These are phyloP conservation scores for Troides oblongomaculatus DNA, from an alignment of 2,888 invertebrate species.

Conservation along the genomic window DNA sequence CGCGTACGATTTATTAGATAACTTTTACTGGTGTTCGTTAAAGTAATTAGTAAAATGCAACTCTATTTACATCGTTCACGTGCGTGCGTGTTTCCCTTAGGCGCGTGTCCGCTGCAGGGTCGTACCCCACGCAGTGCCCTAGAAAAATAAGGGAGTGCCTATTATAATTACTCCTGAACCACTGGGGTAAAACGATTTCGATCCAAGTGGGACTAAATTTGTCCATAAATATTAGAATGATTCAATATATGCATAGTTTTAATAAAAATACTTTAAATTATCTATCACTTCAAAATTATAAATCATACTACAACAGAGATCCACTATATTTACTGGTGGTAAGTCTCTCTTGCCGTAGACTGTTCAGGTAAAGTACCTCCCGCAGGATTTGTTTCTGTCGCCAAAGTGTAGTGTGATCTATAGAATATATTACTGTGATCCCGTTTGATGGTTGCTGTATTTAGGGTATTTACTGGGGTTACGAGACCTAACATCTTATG, in stretches of 20 bases:
- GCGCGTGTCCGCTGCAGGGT: conserved; percentile 54
- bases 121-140: conserved; percentile 52
- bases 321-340: too few relatives aligned
- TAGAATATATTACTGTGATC: too few relatives aligned
- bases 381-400: too few relatives aligned
- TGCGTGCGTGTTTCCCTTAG: conserved; percentile 46
- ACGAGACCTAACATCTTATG: too few relatives aligned
- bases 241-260: neutral
- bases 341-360: too few relatives aligned
- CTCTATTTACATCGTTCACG: conserved; percentile 47
- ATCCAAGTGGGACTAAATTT: conserved; percentile 43
- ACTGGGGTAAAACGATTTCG: conserved; percentile 40
- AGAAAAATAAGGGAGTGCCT: conserved; percentile 61
- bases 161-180: conserved; percentile 62
- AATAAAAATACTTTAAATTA: too few relatives aligned
- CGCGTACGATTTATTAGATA: neutral
- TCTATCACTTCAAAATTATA: too few relatives aligned
- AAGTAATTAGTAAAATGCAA: conserved; percentile 31
- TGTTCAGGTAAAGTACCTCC: too few relatives aligned
- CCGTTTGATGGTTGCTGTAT: too few relatives aligned
- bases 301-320: too few relatives aligned
- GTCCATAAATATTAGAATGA: conserved; percentile 44
- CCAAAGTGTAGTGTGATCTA: too few relatives aligned
- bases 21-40: neutral
- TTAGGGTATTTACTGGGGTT: too few relatives aligned